phyloP scores from a whole-genome alignment of 2,113 vertebrate species.

The Arvicanthis niloticus region DNA sequence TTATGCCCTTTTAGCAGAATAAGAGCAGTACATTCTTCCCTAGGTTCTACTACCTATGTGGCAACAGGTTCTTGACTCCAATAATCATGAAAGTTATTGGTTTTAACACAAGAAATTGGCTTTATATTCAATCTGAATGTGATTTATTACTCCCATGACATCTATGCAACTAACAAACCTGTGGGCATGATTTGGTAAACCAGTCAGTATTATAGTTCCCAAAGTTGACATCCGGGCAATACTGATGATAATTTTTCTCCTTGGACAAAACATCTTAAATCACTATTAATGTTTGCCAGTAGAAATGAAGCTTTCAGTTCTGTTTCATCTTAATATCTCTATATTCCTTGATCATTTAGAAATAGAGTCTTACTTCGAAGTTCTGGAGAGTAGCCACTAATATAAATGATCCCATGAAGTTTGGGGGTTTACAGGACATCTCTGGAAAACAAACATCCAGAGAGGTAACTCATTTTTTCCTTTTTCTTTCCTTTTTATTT shows the following conservation, averaged over 20 bases:
- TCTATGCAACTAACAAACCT: neutral
- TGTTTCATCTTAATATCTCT: neutral
- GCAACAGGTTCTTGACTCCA: neutral
- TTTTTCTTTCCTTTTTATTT: too few species aligned
- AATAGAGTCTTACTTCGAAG: neutral
- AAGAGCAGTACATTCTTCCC: neutral
- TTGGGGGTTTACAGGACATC: neutral
- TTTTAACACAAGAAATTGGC: neutral
- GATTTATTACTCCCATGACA: neutral
- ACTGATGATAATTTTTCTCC: neutral
- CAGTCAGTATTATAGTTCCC: neutral
- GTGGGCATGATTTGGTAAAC: neutral
- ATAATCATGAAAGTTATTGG: neutral
- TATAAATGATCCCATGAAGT: too few species aligned
- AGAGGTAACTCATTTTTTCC: neutral
- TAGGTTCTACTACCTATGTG: neutral
- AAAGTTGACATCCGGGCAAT: neutral
- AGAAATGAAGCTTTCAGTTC: neutral
- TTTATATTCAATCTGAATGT: neutral
- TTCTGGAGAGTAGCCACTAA: neutral
- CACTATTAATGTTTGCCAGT: neutral
- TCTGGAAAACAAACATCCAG: neutral
- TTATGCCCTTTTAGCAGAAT: neutral
- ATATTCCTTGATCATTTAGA: neutral
- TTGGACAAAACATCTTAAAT: neutral